Percentiles rank a stretch among this genome's conserved stretches.
Evolutionary conservation across 2,113 vertebrate species (phyloP).

Genomic region (Corydoras sp.): DNA sequence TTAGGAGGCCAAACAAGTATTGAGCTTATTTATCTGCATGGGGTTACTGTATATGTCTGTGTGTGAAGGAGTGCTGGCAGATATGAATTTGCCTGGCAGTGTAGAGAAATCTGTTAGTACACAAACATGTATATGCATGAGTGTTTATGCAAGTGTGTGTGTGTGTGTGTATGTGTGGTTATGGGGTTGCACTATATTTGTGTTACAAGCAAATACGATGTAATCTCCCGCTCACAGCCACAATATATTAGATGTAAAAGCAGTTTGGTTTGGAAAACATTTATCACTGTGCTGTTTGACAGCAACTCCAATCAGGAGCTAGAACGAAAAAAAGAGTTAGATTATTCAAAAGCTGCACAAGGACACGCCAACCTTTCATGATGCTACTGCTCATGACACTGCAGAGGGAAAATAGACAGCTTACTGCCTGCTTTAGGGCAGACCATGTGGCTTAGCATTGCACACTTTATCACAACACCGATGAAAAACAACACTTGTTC

Average conservation of each 20-base stretch:
- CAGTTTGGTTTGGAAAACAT: conserved; percentile 46
- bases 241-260: conserved; percentile 49
- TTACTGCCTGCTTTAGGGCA: not conserved
- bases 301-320: conserved; percentile 56
- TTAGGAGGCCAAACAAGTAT: conserved; percentile 37
- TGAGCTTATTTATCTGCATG: conserved; percentile 42
- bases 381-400: conserved; percentile 51
- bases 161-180: conserved; percentile 14
- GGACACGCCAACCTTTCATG: conserved; percentile 61
- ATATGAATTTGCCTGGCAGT: conserved; percentile 11
- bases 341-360: conserved; percentile 64
- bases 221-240: conserved; percentile 18
- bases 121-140: not conserved
- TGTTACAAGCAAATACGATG: conserved; percentile 44
- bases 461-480: conserved; percentile 22
- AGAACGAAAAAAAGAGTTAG: conserved; percentile 35
- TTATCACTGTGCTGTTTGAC: conserved; percentile 52
- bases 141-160: not conserved
- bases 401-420: conserved; percentile 6
- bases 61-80: conserved; percentile 5
- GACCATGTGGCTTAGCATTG: conserved; percentile 9
- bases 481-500: conserved; percentile 11
- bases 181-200: conserved; percentile 23
- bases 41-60: conserved; percentile 18
- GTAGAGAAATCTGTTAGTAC: conserved; percentile 9